A percentile compares a stretch with the other conserved stretches of the same genome.
phyloP scores from a whole-genome alignment of 2,888 invertebrate genomes.

The Idaea biselata region DNA sequence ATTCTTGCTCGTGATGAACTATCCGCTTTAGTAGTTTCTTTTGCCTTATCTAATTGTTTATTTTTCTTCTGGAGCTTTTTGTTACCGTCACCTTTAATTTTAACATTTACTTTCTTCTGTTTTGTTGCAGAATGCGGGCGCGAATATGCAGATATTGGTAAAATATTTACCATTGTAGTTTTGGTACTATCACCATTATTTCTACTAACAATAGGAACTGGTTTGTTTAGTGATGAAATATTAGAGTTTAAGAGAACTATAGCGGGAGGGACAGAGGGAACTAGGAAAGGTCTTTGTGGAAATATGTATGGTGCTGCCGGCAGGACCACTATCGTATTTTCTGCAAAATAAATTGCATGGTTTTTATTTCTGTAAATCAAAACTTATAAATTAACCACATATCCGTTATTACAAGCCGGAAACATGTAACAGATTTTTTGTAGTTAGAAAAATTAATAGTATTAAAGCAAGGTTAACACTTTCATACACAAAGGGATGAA shows the following conservation, averaged over 20 bases:
- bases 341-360: slow-evolving; percentile 39
- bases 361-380: slow-evolving; percentile 6
- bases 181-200: slow-evolving; percentile 65
- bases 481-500: too few relatives aligned
- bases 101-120: slow-evolving; percentile 53
- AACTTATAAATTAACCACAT: not conserved
- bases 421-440: too few relatives aligned
- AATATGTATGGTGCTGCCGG: slow-evolving; percentile 71
- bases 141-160: slow-evolving; percentile 76
- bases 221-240: slow-evolving; percentile 58
- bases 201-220: slow-evolving; percentile 57
- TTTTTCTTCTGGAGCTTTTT: slow-evolving; percentile 42
- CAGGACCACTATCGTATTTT: slow-evolving; percentile 67
- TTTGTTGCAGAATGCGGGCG: slow-evolving; percentile 62
- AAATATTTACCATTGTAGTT: slow-evolving; percentile 75
- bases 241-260: slow-evolving; percentile 66
- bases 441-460: too few relatives aligned
- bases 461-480: too few relatives aligned
- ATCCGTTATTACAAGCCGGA: not conserved
- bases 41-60: slow-evolving; percentile 30
- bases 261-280: slow-evolving; percentile 65
- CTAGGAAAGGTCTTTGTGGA: slow-evolving; percentile 66
- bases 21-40: slow-evolving; percentile 22
- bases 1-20: slow-evolving; percentile 17
- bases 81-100: slow-evolving; percentile 40